These are phyloP conservation scores for Bryconaethiops microstoma DNA, from an alignment of 2,797 vertebrate genomes.

Conservation along the genomic window DNA sequence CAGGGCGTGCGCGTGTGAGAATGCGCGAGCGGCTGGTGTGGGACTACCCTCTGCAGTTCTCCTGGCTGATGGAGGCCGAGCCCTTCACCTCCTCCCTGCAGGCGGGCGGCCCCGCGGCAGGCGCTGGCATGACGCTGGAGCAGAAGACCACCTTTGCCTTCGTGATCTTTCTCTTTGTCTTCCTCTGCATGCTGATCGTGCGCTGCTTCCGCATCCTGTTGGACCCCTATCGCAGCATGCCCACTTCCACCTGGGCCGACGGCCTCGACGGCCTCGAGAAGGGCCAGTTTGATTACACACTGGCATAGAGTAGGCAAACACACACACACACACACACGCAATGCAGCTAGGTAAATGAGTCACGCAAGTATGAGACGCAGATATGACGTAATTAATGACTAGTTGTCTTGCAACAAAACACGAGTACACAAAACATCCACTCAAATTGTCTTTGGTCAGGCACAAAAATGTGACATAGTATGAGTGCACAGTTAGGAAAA, in stretches of 20 bases:
- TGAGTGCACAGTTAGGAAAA: slow-evolving; percentile 34
- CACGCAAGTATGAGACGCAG: background rate
- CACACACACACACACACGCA: background rate
- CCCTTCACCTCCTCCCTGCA: slow-evolving; percentile 74
- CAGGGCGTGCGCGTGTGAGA: slow-evolving; percentile 67
- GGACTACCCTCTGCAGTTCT: slow-evolving; percentile 69
- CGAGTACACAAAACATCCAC: slow-evolving; percentile 7
- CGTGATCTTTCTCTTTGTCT: slow-evolving; percentile 84
- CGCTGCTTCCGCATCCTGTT: slow-evolving; percentile 85
- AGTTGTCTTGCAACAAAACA: slow-evolving; percentile 1
- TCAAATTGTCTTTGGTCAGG: background rate
- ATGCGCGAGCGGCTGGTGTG: slow-evolving; percentile 71
- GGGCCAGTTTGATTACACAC: slow-evolving; percentile 84
- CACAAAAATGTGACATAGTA: slow-evolving; percentile 13
- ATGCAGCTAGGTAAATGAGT: background rate
- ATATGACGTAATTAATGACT: slow-evolving; percentile 17
- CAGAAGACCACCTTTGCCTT: slow-evolving; percentile 86
- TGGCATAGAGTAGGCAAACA: slow-evolving; percentile 69
- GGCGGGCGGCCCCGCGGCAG: slow-evolving; percentile 63
- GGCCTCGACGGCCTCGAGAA: slow-evolving; percentile 85
- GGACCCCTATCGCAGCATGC: slow-evolving; percentile 84
- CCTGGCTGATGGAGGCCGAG: slow-evolving; percentile 80
- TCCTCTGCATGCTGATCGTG: slow-evolving; percentile 85
- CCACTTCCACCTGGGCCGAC: slow-evolving; percentile 84
- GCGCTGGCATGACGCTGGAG: slow-evolving; percentile 81